Evolutionary conservation across 2,888 invertebrate species (phyloP).

Genomic region (Penaeus monodon): DNA sequence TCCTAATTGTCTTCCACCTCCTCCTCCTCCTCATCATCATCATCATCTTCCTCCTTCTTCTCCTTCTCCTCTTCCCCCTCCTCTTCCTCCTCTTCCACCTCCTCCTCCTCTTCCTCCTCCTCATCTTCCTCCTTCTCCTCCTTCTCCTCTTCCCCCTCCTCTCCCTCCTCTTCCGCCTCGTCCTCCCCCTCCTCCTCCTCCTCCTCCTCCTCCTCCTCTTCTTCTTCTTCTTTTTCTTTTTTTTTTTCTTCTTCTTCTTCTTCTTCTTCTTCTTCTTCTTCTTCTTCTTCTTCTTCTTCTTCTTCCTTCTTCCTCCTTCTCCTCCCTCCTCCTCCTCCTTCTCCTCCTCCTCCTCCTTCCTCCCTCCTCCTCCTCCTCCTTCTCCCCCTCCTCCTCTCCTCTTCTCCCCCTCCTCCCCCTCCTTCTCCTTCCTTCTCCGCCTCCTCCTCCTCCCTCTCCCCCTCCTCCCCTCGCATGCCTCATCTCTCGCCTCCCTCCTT

Average conservation of each 20-base stretch:
- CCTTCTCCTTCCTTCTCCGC: background rate
- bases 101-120: no score
- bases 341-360: background rate
- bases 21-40: no score
- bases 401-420: background rate
- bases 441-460: background rate
- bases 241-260: no score
- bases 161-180: no score
- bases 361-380: background rate
- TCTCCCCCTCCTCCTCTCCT: background rate
- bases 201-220: no score
- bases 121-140: no score
- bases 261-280: background rate
- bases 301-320: background rate
- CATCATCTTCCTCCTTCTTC: no score
- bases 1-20: no score
- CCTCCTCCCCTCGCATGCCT: background rate
- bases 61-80: no score
- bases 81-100: accelerated
- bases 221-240: background rate
- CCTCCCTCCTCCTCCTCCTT: background rate
- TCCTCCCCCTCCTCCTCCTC: no score
- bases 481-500: background rate
- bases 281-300: background rate
- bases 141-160: no score